These are phyloP conservation scores for Strigamia maritima DNA, from an alignment of 2,888 invertebrate genomes.

Conservation along the genomic window DNA sequence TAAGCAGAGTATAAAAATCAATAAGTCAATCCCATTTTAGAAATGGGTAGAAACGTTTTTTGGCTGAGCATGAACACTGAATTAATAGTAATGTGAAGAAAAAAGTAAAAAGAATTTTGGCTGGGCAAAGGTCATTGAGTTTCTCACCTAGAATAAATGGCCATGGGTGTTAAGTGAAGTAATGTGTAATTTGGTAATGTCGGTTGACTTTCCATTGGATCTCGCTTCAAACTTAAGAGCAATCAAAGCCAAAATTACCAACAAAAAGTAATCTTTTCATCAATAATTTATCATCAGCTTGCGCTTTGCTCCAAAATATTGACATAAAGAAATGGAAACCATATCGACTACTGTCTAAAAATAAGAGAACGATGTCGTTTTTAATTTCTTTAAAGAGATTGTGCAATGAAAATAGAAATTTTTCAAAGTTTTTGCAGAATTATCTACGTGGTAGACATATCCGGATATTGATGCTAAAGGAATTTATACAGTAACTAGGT, in stretches of 20 bases:
- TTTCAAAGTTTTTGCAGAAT: too few relatives aligned
- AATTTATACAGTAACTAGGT: too few relatives aligned
- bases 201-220: neutral
- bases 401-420: too few relatives aligned
- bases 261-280: constrained; percentile 32
- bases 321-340: neutral
- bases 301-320: neutral
- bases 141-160: neutral
- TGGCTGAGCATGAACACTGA: neutral
- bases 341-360: neutral
- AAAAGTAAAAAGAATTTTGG: neutral
- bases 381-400: too few relatives aligned
- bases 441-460: too few relatives aligned
- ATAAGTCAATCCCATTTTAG: constrained; percentile 18
- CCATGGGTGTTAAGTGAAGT: neutral
- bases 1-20: neutral
- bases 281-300: constrained; percentile 22
- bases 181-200: neutral
- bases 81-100: constrained; percentile 17
- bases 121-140: neutral
- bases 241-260: constrained; percentile 26
- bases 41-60: neutral
- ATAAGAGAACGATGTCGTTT: neutral
- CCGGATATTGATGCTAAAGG: too few relatives aligned
- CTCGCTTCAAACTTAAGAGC: neutral